Evolutionary conservation across 1,140 invertebrate genomes (phyloP).

Genomic region (Drosophila repleta): DNA sequence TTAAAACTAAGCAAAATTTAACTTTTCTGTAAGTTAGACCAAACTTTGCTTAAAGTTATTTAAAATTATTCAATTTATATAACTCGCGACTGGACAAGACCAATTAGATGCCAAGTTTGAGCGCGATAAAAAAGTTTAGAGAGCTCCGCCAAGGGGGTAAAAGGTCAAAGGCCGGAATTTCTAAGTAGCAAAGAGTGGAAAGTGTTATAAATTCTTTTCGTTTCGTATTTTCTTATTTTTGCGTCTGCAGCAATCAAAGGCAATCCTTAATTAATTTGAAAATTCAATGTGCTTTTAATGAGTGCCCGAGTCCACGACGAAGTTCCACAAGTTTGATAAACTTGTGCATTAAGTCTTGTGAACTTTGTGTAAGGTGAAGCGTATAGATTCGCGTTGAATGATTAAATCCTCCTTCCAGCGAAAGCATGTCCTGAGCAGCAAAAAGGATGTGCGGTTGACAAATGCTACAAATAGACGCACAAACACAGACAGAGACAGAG

Average conservation of each 20-base stretch:
- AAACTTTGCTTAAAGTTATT: not conserved
- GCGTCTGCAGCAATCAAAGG: slow-evolving; percentile 28
- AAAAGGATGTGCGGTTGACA: slow-evolving; percentile 49
- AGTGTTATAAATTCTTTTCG: slow-evolving; percentile 8
- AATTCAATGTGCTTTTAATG: slow-evolving; percentile 51
- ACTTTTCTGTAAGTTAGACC: too few relatives aligned
- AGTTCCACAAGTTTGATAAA: slow-evolving; percentile 29
- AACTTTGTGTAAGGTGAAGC: slow-evolving; percentile 18
- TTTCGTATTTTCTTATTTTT: not conserved
- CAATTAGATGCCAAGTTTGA: slow-evolving; percentile 5
- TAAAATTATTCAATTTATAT: slow-evolving; percentile 11
- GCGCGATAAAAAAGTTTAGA: not conserved
- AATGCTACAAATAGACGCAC: slow-evolving; percentile 21
- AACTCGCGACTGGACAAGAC: not conserved
- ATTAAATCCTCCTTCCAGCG: slow-evolving; percentile 33
- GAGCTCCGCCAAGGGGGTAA: slow-evolving; percentile 12
- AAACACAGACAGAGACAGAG: not conserved
- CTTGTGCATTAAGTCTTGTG: slow-evolving; percentile 34
- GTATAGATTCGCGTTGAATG: slow-evolving; percentile 20
- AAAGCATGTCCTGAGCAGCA: not conserved
- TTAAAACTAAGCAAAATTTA: not conserved
- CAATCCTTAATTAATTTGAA: slow-evolving; percentile 45
- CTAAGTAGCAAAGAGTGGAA: slow-evolving; percentile 16
- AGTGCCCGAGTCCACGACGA: slow-evolving; percentile 15
- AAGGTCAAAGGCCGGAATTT: slow-evolving; percentile 21